Evolutionary conservation across 2,797 vertebrate genomes (phyloP).

Genomic region (Pseudomugil gertrudae): DNA sequence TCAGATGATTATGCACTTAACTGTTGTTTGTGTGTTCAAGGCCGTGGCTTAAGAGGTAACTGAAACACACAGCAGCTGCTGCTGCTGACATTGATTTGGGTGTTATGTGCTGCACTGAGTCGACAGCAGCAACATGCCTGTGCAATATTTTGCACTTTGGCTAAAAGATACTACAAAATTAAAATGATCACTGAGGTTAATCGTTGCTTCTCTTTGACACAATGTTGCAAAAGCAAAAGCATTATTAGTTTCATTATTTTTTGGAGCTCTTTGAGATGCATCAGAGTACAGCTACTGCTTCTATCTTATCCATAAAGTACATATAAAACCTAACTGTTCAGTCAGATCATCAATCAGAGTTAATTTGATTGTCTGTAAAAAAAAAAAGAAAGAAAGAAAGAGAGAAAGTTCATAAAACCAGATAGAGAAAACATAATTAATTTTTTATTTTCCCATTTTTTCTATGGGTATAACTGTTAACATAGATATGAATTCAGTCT

Average conservation of each 20-base stretch:
- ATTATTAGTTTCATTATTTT: constrained; percentile 12
- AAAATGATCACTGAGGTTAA: constrained; percentile 26
- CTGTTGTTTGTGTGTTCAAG: constrained; percentile 50
- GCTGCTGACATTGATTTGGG: constrained; percentile 41
- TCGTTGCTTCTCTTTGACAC: constrained; percentile 23
- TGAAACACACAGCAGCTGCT: constrained; percentile 55
- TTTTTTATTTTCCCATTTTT: constrained; percentile 54
- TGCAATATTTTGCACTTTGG: constrained; percentile 26
- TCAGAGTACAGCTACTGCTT: constrained; percentile 31
- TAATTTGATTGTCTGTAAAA: constrained; percentile 56
- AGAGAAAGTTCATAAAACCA: constrained; percentile 49
- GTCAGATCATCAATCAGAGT: constrained; percentile 35
- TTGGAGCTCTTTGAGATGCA: neutral
- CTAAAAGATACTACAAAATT: constrained; percentile 16
- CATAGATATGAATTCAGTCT: constrained; percentile 62
- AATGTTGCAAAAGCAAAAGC: constrained; percentile 12
- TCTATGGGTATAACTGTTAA: constrained; percentile 50
- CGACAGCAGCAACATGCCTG: constrained; percentile 32
- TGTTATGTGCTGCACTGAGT: constrained; percentile 24
- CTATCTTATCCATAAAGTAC: constrained; percentile 1
- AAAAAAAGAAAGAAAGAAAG: too few relatives aligned
- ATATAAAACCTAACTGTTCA: constrained; percentile 32
- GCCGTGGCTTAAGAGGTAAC: constrained; percentile 52
- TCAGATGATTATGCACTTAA: constrained; percentile 57
- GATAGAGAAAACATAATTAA: constrained; percentile 55